Base-by-base conservation (phyloP, 1,140 invertebrate species). In the Lepidurus arcticus region DNA sequence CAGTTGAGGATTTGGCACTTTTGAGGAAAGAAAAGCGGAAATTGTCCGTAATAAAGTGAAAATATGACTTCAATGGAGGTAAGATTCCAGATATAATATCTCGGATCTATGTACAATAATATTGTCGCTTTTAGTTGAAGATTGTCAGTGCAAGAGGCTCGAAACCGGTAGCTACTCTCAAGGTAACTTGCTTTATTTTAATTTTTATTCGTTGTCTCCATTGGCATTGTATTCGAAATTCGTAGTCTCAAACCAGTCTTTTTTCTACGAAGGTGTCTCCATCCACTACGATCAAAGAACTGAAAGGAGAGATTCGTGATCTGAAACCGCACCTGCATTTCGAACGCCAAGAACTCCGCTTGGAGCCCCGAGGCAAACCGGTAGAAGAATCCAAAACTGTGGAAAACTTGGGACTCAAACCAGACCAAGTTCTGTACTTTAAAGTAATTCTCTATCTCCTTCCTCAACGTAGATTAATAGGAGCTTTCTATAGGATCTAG, bases 301-400 rank as follows among this genome's bases (percentile, higher is more conserved):
- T 96, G 4, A 95, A 95, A 83, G 88, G 90, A 74, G 87, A 91
- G 81, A 90, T 97, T 81, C 84, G 90, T 77, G 87, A 88, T 76
- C 84, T 89, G 16, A 91, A 90, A 81, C 90, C 90, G 79, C 90
- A 90, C 21, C 88, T 95, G 21, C 89, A 92, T 82, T 88, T 91
- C 7, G 91, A 93, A 42, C 89, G 96, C 76, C 95, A 97, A 85
- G 91, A 93, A 73, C 87, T 97, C 73, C 90, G 93, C 81, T 82
- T 90, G 76, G 94, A 95, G 82, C 83, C 90, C 10, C 94, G 93
- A 86, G 93, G 93, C 76, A 94, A 92, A 87, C 78, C 83, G 78
- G 13, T 79, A 82, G 42, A 79, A 42, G 74, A 80, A 44, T 79
- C 45, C 78, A 42, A 79, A 73, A 79, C 80, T 73, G 26, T 79